Conservation (phyloP, 2,888 invertebrate species). For the Achlya flavicornis region DNA sequence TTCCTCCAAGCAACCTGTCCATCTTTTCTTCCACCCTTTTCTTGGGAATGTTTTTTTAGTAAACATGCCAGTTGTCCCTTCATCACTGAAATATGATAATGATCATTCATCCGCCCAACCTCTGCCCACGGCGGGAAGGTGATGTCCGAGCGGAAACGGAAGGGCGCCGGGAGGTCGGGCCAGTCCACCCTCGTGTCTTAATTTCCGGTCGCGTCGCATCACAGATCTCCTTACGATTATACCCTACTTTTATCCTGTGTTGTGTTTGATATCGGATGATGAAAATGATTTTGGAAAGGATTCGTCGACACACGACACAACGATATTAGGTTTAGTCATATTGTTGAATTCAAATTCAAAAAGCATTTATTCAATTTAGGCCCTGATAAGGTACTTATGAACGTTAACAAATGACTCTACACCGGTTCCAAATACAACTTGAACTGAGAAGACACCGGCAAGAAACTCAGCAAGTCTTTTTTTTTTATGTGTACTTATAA, state of each 20-base stretch:
- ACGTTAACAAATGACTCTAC: too few species aligned
- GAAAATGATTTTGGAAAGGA: not conserved
- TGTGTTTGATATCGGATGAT: conserved; percentile 21
- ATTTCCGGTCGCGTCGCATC: conserved; percentile 75
- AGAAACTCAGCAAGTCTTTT: too few species aligned
- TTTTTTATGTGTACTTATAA: too few species aligned
- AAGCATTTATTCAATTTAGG: too few species aligned
- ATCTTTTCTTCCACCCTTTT: too few species aligned
- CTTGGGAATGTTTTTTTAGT: not conserved
- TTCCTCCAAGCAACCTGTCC: too few species aligned
- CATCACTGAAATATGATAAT: conserved; percentile 51
- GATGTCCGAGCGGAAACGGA: conserved; percentile 69
- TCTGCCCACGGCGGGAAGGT: conserved; percentile 64
- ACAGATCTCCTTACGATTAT: conserved; percentile 65
- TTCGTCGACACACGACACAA: too few species aligned
- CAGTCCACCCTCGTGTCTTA: conserved; percentile 66
- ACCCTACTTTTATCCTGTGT: conserved; percentile 37
- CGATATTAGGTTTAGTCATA: too few species aligned
- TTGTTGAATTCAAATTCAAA: too few species aligned
- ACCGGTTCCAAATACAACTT: too few species aligned
- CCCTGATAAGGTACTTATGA: too few species aligned
- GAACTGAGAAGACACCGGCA: too few species aligned
- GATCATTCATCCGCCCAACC: conserved; percentile 53
- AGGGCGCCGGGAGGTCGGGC: conserved; percentile 37
- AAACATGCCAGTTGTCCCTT: conserved; percentile 6